Base-by-base conservation (phyloP, 2,888 invertebrate genomes). In the Nomada goodeniana region DNA sequence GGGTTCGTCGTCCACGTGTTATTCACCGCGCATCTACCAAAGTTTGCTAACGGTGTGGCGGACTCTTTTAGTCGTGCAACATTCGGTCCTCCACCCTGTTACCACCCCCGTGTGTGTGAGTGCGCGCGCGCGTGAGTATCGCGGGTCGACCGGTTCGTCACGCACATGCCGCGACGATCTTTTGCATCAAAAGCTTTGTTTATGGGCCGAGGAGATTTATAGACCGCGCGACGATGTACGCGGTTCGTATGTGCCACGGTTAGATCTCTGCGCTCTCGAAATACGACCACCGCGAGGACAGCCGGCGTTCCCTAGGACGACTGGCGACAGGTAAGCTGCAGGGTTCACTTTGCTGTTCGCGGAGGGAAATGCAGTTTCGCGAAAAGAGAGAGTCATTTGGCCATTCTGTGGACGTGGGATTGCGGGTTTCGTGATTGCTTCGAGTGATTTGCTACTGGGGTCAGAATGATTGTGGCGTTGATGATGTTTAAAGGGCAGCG, bases 141-240 rank as follows among this genome's bases (percentile, higher is more conserved):
- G 80, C 82, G 83, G 73, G 55, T 67, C 53, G 72, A 85, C 89
- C 52, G 61, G 83, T 87, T 90, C 92, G 93, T 93, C 92, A 92
- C 93, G 92, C 93, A 92, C 90, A 92, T 93, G 92, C 91, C 92
- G 89, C 92, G 89, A 86, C 92, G 89, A 91, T 90, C 92, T 92
- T 91, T 91, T 89, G 90, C 92, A 90, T 91, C 91, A 92, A 93
- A 92, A 91, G 91, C 91, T 90, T 91, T 92, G 92, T 93, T 93
- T 93, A 93, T 92, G 90, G 87, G 82, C 91, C 90, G 90, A 88
- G 86, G 88, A 91, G 90, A 92, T 92, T 92, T 92, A 92, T 90
- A 86, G 89, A 81, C 89, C 69, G 73, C 79, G 76, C 89, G 89
- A 88, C 88, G 89, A 90, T 90, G 88, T 89, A 89, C 89, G 89